Conservation (phyloP, 2,888 invertebrate species). For the Reticulitermes lucifugus region DNA sequence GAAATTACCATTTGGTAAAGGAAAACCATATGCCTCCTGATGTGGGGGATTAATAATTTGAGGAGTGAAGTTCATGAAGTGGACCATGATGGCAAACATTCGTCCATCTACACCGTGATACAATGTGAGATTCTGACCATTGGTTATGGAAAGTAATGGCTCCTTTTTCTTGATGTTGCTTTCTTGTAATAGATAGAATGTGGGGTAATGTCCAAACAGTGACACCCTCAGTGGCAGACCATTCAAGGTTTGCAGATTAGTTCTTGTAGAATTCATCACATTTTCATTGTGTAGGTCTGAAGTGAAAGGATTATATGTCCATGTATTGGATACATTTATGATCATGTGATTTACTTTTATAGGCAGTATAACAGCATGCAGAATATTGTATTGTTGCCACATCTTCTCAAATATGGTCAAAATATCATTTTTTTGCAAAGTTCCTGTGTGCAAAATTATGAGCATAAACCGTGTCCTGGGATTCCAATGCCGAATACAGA, state of each 20-base stretch:
- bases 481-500: not conserved
- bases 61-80: slow-evolving; percentile 60
- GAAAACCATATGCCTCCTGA: slow-evolving; percentile 56
- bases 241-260: not conserved
- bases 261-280: not conserved
- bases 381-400: slow-evolving; percentile 19
- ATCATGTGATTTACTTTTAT: not conserved
- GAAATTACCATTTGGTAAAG: slow-evolving; percentile 55
- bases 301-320: slow-evolving; percentile 32
- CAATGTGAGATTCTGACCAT: not conserved
- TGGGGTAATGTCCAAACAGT: slow-evolving; percentile 6
- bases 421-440: not conserved
- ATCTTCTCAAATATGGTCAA: not conserved
- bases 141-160: not conserved
- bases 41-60: slow-evolving; percentile 56
- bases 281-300: not conserved
- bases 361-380: not conserved
- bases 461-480: not conserved
- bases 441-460: not conserved
- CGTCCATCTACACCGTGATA: slow-evolving; percentile 61
- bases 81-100: slow-evolving; percentile 59
- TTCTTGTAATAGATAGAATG: not conserved
- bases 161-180: not conserved
- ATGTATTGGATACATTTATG: not conserved
- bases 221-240: not conserved